phyloP scores from a whole-genome alignment of 2,113 vertebrate species.

The Calidris pugnax region DNA sequence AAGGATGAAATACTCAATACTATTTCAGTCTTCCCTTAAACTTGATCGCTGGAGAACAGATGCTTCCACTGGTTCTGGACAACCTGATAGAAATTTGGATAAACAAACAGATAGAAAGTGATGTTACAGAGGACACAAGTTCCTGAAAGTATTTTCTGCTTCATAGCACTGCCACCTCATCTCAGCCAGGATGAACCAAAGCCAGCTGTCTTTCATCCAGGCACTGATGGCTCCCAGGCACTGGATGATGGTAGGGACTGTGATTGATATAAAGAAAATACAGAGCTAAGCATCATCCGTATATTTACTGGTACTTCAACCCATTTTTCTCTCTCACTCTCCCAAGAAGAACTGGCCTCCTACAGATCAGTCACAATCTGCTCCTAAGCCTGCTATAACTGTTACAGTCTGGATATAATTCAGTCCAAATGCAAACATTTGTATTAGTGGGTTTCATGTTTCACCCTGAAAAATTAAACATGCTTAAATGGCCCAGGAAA shows the following conservation, averaged over 20 bases:
- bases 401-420: conserved; percentile 64
- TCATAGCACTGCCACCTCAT: not conserved
- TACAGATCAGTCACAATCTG: conserved; percentile 40
- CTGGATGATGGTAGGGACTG: not conserved
- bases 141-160: not conserved
- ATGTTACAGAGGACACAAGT: not conserved
- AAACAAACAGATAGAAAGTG: not conserved
- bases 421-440: conserved; percentile 66
- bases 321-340: conserved; percentile 38
- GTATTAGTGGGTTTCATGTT: conserved; percentile 59
- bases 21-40: not conserved
- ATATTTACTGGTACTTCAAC: conserved; percentile 2
- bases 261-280: not conserved
- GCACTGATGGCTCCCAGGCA: not conserved
- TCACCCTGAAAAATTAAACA: conserved; percentile 70
- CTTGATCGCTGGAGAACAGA: not conserved
- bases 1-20: not conserved
- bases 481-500: conserved; percentile 55
- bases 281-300: not conserved
- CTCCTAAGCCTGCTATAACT: conserved; percentile 45
- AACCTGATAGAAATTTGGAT: not conserved
- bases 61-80: not conserved
- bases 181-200: not conserved
- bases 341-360: conserved; percentile 35
- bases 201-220: not conserved